Percentiles rank a stretch among this genome's conserved stretches.
Evolutionary conservation across 1,140 invertebrate species (phyloP).

Genomic region (Branchinecta lynchi): DNA sequence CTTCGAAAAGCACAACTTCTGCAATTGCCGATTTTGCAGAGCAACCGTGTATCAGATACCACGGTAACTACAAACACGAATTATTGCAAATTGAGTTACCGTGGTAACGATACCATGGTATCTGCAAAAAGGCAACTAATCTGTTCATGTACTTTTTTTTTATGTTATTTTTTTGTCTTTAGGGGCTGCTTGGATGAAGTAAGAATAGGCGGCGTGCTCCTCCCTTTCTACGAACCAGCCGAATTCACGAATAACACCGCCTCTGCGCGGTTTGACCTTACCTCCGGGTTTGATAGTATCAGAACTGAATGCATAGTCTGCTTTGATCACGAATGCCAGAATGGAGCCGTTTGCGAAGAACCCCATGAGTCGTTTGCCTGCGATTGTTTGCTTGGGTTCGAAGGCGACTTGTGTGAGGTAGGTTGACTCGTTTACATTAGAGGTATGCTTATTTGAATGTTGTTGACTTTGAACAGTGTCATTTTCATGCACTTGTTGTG

Average conservation of each 20-base stretch:
- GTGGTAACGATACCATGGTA: too few relatives aligned
- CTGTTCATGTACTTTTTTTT: slow-evolving; percentile 8
- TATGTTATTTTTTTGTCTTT: slow-evolving; percentile 32
- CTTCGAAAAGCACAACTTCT: too few relatives aligned
- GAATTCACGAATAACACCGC: slow-evolving; percentile 29
- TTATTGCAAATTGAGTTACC: too few relatives aligned
- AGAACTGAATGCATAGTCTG: slow-evolving; percentile 51
- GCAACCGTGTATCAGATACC: too few relatives aligned
- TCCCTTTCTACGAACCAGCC: slow-evolving; percentile 62
- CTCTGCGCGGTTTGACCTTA: slow-evolving; percentile 25
- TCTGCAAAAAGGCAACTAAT: too few relatives aligned
- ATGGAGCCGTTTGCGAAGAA: slow-evolving; percentile 62
- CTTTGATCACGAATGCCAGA: slow-evolving; percentile 67
- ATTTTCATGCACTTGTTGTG: too few relatives aligned
- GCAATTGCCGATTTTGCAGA: too few relatives aligned
- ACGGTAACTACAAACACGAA: too few relatives aligned
- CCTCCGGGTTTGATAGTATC: slow-evolving; percentile 21
- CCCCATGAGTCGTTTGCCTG: slow-evolving; percentile 60
- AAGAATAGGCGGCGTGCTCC: slow-evolving; percentile 58
- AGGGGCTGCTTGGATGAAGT: slow-evolving; percentile 85
- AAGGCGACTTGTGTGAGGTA: slow-evolving; percentile 54
- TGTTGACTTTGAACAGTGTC: too few relatives aligned
- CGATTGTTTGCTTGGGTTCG: slow-evolving; percentile 59
- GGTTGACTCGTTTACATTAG: background rate
- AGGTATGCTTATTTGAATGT: too few relatives aligned